phyloP scores from a whole-genome alignment of 2,888 invertebrate species.

The Tipula helvola region DNA sequence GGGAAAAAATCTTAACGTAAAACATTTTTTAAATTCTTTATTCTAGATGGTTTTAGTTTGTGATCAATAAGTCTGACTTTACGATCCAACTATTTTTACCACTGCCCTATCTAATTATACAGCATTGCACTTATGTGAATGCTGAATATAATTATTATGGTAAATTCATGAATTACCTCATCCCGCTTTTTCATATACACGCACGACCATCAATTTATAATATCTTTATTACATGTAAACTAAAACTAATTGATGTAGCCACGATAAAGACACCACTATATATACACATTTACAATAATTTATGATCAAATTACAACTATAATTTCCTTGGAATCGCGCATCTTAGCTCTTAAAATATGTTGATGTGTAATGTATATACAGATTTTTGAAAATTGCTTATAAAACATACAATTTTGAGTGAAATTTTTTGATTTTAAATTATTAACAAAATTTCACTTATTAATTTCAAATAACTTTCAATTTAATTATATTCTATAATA shows the following conservation, averaged over 20 bases:
- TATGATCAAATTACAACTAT: neutral
- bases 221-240: neutral
- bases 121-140: neutral
- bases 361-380: neutral
- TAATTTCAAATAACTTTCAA: neutral
- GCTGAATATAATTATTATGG: neutral
- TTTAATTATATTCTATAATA: neutral
- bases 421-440: neutral
- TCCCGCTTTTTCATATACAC: neutral
- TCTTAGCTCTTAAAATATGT: neutral
- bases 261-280: neutral
- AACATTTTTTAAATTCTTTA: no score
- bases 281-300: neutral
- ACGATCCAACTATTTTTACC: no score
- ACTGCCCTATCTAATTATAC: no score
- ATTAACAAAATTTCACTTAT: neutral
- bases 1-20: no score
- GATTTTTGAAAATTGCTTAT: neutral
- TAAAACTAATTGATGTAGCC: neutral
- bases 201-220: neutral
- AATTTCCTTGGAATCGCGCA: neutral
- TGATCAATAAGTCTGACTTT: no score
- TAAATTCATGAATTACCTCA: neutral
- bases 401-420: neutral
- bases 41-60: no score